Conservation (phyloP, 2,888 invertebrate species). For the Allophyes oxyacanthae region DNA sequence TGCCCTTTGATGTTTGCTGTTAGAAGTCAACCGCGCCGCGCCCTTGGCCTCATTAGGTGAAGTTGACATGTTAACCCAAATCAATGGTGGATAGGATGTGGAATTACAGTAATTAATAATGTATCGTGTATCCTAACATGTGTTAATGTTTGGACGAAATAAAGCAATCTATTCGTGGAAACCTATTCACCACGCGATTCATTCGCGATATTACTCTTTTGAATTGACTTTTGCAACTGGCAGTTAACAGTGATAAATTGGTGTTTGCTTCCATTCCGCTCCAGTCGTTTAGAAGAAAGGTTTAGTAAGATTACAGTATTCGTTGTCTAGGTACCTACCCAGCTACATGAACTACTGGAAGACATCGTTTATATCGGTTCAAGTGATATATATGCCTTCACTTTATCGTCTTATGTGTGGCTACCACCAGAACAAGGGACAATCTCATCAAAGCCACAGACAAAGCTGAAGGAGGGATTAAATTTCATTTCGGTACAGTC, state of each 20-base stretch:
- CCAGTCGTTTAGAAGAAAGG: neutral
- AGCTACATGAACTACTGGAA: no score
- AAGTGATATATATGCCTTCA: no score
- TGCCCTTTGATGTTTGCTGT: constrained; percentile 72
- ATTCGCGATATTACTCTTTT: neutral
- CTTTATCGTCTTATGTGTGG: no score
- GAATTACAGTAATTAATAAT: constrained; percentile 13
- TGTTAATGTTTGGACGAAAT: neutral
- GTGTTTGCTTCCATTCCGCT: constrained; percentile 3
- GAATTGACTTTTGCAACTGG: constrained; percentile 1
- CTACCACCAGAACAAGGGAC: no score
- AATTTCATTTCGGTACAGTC: no score
- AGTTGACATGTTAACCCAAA: constrained; percentile 63
- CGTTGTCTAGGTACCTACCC: no score
- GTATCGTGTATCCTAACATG: neutral
- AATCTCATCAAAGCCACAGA: no score
- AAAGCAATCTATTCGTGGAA: neutral
- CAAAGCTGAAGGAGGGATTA: no score
- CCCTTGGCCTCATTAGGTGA: constrained; percentile 70
- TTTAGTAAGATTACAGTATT: neutral
- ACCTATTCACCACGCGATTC: neutral
- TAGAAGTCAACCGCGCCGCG: constrained; percentile 56
- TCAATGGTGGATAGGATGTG: constrained; percentile 44
- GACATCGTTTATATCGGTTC: no score
- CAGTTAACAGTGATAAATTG: constrained; percentile 1